These are phyloP conservation scores for Bucco capensis DNA, from an alignment of 2,113 vertebrate genomes.

Conservation along the genomic window DNA sequence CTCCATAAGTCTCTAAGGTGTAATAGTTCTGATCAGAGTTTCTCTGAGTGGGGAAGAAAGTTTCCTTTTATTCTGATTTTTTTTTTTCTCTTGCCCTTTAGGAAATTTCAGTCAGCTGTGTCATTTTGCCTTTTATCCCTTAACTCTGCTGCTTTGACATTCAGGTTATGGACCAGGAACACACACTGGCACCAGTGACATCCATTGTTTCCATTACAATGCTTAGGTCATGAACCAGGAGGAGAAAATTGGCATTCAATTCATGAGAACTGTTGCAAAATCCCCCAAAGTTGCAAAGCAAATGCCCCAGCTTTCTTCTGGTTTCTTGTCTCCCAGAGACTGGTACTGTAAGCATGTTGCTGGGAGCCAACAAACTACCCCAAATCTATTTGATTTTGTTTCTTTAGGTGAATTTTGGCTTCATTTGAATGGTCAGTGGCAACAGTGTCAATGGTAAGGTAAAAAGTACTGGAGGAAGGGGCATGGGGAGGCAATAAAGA, in stretches of 20 bases:
- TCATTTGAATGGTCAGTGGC: neutral
- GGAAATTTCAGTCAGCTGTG: conserved; percentile 24
- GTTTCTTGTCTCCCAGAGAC: neutral
- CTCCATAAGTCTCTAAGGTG: neutral
- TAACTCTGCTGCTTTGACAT: conserved; percentile 32
- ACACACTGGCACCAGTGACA: conserved; percentile 31
- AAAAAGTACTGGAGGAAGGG: neutral
- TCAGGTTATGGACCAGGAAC: conserved; percentile 49
- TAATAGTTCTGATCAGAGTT: neutral
- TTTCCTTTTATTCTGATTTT: neutral
- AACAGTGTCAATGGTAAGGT: neutral
- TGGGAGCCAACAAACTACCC: neutral
- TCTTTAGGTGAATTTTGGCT: neutral
- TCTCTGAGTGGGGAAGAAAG: neutral
- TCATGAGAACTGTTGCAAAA: conserved; percentile 44
- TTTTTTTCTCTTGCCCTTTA: conserved; percentile 24
- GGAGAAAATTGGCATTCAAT: conserved; percentile 10
- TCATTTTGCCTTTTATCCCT: conserved; percentile 33
- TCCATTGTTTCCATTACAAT: conserved; percentile 55
- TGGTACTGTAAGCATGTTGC: neutral
- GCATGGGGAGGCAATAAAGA: neutral
- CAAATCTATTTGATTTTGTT: neutral
- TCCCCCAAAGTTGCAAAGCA: neutral
- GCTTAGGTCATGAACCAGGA: neutral
- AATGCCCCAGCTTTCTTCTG: neutral